These are phyloP conservation scores for Loris lydekkerianus DNA, from an alignment of 2,797 vertebrate species.

Conservation along the genomic window DNA sequence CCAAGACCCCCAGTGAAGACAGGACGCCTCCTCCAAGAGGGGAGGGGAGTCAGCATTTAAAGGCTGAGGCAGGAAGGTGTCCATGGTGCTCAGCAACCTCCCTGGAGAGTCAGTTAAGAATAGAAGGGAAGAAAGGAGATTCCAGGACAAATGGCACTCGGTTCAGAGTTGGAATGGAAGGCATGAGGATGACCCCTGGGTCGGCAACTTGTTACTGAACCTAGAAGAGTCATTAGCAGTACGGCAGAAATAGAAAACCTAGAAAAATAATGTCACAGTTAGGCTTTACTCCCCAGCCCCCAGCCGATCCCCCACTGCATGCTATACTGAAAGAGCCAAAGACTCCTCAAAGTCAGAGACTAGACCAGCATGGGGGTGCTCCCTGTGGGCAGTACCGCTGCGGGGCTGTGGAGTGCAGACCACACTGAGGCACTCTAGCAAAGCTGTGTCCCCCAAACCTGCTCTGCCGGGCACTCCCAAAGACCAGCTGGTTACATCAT, in stretches of 20 bases:
- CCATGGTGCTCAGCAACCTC: constrained; percentile 6
- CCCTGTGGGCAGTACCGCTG: background rate
- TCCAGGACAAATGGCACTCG: background rate
- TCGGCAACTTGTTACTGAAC: constrained; percentile 70
- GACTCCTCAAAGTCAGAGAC: constrained; percentile 41
- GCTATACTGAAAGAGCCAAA: background rate
- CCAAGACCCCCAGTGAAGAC: background rate
- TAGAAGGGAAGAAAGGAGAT: accelerated
- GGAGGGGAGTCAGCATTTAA: background rate
- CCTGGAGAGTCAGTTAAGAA: constrained; percentile 24
- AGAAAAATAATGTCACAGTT: accelerated
- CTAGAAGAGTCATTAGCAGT: background rate
- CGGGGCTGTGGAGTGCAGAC: background rate
- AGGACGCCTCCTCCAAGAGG: constrained; percentile 27
- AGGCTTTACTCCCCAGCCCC: background rate
- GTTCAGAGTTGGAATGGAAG: background rate
- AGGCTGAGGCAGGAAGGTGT: constrained; percentile 65
- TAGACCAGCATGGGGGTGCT: accelerated
- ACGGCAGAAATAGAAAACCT: background rate
- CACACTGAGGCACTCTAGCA: accelerated
- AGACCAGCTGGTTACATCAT: accelerated
- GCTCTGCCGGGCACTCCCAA: background rate
- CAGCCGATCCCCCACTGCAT: background rate
- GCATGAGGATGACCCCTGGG: constrained; percentile 63
- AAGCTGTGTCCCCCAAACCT: background rate